Evolutionary conservation across 2,113 vertebrate genomes (phyloP).

Genomic region (Brachionichthys hirsutus): DNA sequence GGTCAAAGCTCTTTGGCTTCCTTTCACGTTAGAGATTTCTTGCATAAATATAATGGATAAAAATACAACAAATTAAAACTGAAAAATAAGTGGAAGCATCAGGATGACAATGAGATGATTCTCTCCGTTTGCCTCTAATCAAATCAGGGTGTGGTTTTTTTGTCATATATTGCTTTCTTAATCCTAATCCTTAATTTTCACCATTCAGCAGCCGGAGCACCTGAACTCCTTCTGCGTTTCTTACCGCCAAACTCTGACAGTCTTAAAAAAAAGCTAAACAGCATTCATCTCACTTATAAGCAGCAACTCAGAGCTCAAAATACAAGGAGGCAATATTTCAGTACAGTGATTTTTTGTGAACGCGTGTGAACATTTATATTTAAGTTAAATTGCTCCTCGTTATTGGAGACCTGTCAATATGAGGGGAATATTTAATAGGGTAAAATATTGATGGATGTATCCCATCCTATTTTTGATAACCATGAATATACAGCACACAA

Average conservation of each 20-base stretch:
- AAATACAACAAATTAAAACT: too few relatives aligned
- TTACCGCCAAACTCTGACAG: slow-evolving; percentile 17
- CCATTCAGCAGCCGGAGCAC: neutral
- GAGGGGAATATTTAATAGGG: slow-evolving; percentile 10
- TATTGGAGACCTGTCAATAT: slow-evolving; percentile 10
- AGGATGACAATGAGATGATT: too few relatives aligned
- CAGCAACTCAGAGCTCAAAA: slow-evolving; percentile 40
- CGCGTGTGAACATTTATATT: too few relatives aligned
- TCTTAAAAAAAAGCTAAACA: slow-evolving; percentile 21
- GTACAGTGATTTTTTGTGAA: too few relatives aligned
- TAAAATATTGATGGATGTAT: neutral
- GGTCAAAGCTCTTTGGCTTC: too few relatives aligned
- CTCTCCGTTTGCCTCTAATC: too few relatives aligned
- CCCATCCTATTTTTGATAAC: neutral
- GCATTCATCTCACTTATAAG: slow-evolving; percentile 28
- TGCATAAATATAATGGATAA: too few relatives aligned
- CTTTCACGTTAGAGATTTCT: too few relatives aligned
- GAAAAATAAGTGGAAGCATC: too few relatives aligned
- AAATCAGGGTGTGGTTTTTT: too few relatives aligned
- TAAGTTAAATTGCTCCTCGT: slow-evolving; percentile 1
- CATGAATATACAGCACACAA: slow-evolving; percentile 3
- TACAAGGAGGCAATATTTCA: too few relatives aligned
- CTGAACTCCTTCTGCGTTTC: neutral
- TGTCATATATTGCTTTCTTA: neutral
- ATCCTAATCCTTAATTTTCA: neutral